These are phyloP conservation scores for Dufourea novaeangliae DNA, from an alignment of 1,140 invertebrate species.

Conservation along the genomic window DNA sequence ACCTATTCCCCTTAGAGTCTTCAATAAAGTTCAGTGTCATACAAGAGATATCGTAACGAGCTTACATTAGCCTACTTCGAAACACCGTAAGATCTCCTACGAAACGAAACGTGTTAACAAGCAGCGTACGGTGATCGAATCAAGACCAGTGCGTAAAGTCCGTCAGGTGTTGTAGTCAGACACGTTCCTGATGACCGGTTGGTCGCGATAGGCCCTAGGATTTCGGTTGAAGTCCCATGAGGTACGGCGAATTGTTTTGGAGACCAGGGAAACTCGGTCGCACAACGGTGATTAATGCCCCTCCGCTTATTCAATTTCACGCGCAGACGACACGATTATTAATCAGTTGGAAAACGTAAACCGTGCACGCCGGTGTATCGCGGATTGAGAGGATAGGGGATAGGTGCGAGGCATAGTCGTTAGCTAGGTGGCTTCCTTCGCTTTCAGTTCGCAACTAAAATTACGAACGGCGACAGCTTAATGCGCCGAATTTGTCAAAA, in stretches of 20 bases:
- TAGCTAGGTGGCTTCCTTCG: background rate
- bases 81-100: too few relatives aligned
- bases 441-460: conserved; percentile 18
- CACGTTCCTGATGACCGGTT: background rate
- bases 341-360: conserved; percentile 55
- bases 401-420: background rate
- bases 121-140: too few relatives aligned
- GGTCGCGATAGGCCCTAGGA: background rate
- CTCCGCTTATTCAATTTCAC: conserved; percentile 55
- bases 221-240: conserved; percentile 45
- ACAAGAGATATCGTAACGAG: too few relatives aligned
- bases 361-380: conserved; percentile 4
- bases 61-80: too few relatives aligned
- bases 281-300: conserved; percentile 44
- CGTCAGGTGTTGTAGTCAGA: conserved; percentile 21
- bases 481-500: conserved; percentile 26
- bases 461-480: conserved; percentile 31
- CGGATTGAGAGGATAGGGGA: too few relatives aligned
- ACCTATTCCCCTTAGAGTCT: too few relatives aligned
- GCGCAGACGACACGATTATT: conserved; percentile 53
- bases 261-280: conserved; percentile 29
- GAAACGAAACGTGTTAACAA: too few relatives aligned
- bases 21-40: too few relatives aligned
- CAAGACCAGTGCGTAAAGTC: too few relatives aligned
- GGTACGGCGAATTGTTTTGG: conserved; percentile 55